phyloP scores from a whole-genome alignment of 2,797 vertebrate genomes.

The Sebastes miniatus region DNA sequence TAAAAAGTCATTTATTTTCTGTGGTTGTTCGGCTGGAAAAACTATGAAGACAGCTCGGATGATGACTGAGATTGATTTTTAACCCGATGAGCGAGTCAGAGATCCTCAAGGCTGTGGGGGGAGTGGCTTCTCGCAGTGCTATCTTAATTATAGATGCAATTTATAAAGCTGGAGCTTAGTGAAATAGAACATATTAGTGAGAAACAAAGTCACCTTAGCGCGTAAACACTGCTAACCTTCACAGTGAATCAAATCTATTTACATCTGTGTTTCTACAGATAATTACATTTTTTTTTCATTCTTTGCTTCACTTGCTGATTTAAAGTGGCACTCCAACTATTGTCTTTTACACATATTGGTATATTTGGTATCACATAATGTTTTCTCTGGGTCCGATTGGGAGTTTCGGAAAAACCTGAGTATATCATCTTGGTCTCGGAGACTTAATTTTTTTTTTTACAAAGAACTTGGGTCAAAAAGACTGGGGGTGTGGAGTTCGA shows the following conservation, averaged over 20 bases:
- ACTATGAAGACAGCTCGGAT: slow-evolving; percentile 45
- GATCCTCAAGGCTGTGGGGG: slow-evolving; percentile 23
- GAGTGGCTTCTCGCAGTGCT: slow-evolving; percentile 15
- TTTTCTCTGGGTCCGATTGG: neutral
- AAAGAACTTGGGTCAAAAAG: too few relatives aligned
- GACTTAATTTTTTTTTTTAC: too few relatives aligned
- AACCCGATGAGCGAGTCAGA: slow-evolving; percentile 52
- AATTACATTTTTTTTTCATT: neutral
- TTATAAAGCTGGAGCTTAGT: neutral
- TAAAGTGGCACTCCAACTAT: neutral
- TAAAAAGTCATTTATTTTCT: slow-evolving; percentile 68
- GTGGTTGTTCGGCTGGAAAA: slow-evolving; percentile 57
- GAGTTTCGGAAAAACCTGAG: neutral
- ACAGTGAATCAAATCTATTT: neutral
- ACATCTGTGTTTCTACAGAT: neutral
- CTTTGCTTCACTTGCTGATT: neutral
- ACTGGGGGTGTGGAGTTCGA: too few relatives aligned
- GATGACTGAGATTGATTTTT: slow-evolving; percentile 60
- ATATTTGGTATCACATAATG: neutral
- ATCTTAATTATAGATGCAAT: slow-evolving; percentile 28
- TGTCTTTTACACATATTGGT: neutral
- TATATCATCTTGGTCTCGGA: neutral
- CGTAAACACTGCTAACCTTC: neutral
- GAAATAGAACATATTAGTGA: neutral
- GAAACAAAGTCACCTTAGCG: neutral